Conservation (phyloP, 2,113 vertebrate species). For the Ctenodactylus gundi region DNA sequence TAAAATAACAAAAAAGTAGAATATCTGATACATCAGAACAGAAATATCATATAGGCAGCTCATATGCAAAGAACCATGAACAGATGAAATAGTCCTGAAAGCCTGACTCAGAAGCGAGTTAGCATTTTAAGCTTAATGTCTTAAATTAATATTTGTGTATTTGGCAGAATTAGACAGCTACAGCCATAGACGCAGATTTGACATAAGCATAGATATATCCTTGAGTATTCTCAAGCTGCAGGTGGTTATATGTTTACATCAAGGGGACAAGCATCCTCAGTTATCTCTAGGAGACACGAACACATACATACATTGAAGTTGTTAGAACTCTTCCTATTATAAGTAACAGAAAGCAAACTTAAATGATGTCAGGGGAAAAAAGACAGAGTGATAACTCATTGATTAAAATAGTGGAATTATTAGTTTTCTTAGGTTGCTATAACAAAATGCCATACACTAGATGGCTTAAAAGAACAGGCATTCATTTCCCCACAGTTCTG, state of each 20-base stretch:
- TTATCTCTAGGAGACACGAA: background rate
- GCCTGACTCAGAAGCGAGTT: background rate
- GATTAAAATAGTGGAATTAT: background rate
- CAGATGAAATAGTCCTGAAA: no score
- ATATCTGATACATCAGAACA: no score
- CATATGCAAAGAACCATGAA: no score
- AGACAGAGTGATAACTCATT: background rate
- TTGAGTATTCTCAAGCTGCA: background rate
- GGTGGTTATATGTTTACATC: background rate
- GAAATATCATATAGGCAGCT: no score
- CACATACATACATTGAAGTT: background rate
- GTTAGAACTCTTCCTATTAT: background rate
- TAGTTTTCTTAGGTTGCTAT: background rate
- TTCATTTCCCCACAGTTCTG: background rate
- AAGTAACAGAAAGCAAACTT: constrained; percentile 25
- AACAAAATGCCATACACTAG: background rate
- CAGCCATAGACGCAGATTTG: background rate
- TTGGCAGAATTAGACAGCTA: background rate
- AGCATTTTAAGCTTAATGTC: background rate
- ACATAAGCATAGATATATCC: background rate
- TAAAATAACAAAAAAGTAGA: no score
- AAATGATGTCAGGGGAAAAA: background rate
- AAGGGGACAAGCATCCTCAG: background rate
- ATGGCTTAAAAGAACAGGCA: background rate
- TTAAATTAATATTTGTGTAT: background rate